Conservation (phyloP, 2,888 invertebrate species). For the Drosophila infuscata region DNA sequence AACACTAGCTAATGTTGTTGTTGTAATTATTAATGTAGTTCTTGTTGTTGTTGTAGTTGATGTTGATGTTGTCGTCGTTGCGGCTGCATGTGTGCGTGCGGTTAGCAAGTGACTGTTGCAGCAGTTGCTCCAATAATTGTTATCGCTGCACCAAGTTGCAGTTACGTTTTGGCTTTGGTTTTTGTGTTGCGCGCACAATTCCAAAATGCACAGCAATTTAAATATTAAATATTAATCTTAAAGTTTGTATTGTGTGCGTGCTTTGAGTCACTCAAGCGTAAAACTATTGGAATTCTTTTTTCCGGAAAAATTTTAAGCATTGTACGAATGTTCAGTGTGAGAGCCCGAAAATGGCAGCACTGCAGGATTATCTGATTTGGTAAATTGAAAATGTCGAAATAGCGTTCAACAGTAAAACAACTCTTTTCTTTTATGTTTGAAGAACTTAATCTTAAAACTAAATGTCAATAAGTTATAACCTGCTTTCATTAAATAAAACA, state of each 20-base stretch:
- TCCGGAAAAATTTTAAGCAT: background rate
- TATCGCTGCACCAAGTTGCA: constrained; percentile 35
- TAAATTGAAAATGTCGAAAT: background rate
- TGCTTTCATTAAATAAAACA: background rate
- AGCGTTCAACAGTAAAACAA: background rate
- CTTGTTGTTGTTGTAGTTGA: constrained; percentile 2
- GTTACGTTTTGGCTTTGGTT: constrained; percentile 35
- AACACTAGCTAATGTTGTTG: constrained; percentile 23
- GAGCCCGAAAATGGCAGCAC: no score
- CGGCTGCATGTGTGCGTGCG: constrained; percentile 44
- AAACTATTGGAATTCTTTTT: constrained; percentile 18
- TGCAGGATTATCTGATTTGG: background rate
- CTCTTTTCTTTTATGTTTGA: background rate
- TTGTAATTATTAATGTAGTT: constrained; percentile 15
- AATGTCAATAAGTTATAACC: background rate
- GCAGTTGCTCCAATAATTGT: constrained; percentile 38
- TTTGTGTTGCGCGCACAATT: constrained; percentile 14
- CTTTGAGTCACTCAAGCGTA: background rate
- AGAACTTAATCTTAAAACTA: background rate
- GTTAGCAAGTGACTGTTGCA: constrained; percentile 37
- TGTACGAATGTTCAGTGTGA: background rate
- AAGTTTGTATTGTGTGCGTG: background rate
- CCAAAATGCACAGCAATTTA: constrained; percentile 32
- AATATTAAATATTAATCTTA: background rate
- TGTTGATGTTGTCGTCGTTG: constrained; percentile 4